Evolutionary conservation across 2,113 vertebrate species (phyloP), one percentile per base, ranked within the genome.

Genomic region (Kryptolebias marmoratus): DNA sequence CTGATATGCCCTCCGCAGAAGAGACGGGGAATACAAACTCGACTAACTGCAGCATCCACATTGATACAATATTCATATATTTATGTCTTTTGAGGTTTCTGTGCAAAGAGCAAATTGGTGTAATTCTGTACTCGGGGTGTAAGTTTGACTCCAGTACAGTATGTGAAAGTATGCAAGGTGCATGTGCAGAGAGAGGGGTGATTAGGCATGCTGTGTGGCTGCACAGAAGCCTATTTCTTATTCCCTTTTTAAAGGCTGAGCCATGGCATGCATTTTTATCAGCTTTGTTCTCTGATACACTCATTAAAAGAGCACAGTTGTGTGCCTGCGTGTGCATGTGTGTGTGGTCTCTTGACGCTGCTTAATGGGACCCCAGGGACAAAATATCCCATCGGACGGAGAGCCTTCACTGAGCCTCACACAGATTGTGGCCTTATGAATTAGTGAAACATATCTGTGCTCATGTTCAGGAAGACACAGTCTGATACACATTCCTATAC

Each of bases 231-330:
- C 67, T 69, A 87, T 90, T 92, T 82, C 83, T 84, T 87, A 91
- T 91, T 92, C 90, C 87, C 86, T 89, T 92, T 91, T 87, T 82
- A 91, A 88, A 90, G 77, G 56, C 81, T 75, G 79, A 58, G 82
- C 65, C 84, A 81, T 55, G 79, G 78, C 55, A 53, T 11, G 80
- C 91, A 92, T 94, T 91, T 89, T 87, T 90, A 92, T 86, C 88
- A 89, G 80, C 86, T 89, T 88, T 90, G 81, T 90, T 84, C 89
- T 86, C 66, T 70, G 75, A 90, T 87, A 83, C 76, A 69, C 79
- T 91, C 89, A 91, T 92, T 90, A 90, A 81, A 88, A 64, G 74
- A 85, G 65, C 82, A 80, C 71, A 76, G 65, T 58, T 73, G 44
- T 69, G 60, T 0, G 13, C 68, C 47, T 56, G 47, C 61, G 44